These are phyloP conservation scores for Acronicta aceris DNA, from an alignment of 2,888 invertebrate genomes.

Conservation along the genomic window DNA sequence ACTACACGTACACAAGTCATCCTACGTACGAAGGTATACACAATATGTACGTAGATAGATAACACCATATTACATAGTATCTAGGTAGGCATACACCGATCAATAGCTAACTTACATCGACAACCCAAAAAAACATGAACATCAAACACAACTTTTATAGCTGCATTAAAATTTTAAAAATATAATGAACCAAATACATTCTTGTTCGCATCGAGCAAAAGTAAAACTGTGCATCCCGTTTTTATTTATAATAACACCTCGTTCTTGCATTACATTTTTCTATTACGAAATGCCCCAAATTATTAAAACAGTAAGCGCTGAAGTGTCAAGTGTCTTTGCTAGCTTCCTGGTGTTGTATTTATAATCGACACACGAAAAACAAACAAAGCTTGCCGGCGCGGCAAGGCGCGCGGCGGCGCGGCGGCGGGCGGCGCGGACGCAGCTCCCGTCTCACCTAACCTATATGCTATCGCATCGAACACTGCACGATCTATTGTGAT, in stretches of 20 bases:
- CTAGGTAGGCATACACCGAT: conserved; percentile 14
- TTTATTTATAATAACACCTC: conserved; percentile 49
- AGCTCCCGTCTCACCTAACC: conserved; percentile 41
- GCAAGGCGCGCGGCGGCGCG: neutral
- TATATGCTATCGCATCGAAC: conserved; percentile 46
- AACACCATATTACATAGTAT: neutral
- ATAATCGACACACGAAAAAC: conserved; percentile 86
- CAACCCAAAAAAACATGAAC: conserved; percentile 29
- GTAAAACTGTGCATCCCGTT: conserved; percentile 36
- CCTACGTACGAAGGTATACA: conserved; percentile 11
- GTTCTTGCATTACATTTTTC: conserved; percentile 45
- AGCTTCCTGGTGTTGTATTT: conserved; percentile 85
- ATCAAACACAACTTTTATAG: conserved; percentile 32
- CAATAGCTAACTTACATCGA: conserved; percentile 32
- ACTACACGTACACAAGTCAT: conserved; percentile 43
- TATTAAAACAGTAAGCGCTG: conserved; percentile 57
- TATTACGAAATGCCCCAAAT: conserved; percentile 58
- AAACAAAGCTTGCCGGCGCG: conserved; percentile 79
- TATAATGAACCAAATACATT: conserved; percentile 35
- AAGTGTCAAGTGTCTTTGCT: conserved; percentile 71
- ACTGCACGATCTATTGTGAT: conserved; percentile 54
- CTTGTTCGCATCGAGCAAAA: conserved; percentile 17
- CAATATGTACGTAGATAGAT: conserved; percentile 1
- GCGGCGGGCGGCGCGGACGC: conserved; percentile 41
- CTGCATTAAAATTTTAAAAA: conserved; percentile 44